These are phyloP conservation scores for Coptodon rendalli DNA, from an alignment of 2,113 vertebrate genomes.

Conservation along the genomic window DNA sequence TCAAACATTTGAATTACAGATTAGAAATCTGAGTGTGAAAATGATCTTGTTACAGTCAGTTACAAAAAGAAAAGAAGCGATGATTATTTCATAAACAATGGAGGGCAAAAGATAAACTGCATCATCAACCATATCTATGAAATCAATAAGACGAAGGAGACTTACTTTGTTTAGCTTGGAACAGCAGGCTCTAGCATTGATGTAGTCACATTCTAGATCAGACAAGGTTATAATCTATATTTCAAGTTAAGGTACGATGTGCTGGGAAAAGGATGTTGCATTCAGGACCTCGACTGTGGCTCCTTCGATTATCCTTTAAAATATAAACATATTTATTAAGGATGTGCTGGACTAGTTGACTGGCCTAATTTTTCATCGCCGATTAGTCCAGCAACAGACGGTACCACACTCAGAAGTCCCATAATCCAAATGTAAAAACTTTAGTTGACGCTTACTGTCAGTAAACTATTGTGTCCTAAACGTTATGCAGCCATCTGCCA, in stretches of 20 bases:
- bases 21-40: not conserved
- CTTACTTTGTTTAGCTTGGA: constrained; percentile 97
- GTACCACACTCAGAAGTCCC: too few relatives aligned
- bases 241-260: constrained; percentile 59
- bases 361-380: fast-evolving
- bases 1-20: not conserved
- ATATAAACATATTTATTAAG: not conserved
- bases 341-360: not conserved
- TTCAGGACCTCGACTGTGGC: not conserved
- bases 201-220: constrained; percentile 98
- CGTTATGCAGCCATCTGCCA: too few relatives aligned
- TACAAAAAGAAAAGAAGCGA: fast-evolving
- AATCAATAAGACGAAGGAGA: not conserved
- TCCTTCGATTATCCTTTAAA: not conserved
- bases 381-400: not conserved
- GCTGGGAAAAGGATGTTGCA: not conserved
- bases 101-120: not conserved
- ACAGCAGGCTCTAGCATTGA: constrained; percentile 95
- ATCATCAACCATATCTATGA: not conserved
- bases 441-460: too few relatives aligned
- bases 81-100: not conserved
- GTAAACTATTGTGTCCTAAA: too few relatives aligned
- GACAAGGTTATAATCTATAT: constrained; percentile 94
- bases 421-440: too few relatives aligned
- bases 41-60: not conserved